Base-by-base conservation (phyloP, 2,888 invertebrate genomes). In the Cryptocheilus praepositus region DNA sequence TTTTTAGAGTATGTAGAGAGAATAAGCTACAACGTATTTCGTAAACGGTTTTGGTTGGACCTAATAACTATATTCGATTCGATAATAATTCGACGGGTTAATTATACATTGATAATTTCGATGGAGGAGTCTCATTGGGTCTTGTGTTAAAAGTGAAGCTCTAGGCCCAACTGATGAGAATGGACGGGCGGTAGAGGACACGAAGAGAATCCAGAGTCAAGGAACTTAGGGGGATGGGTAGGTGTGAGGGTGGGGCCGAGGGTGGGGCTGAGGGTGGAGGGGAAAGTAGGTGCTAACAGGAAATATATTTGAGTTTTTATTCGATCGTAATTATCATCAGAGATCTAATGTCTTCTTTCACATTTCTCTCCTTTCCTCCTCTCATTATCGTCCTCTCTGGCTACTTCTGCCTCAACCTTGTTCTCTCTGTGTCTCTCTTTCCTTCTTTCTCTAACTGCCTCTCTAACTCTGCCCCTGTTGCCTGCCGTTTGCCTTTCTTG, bases 261-360 rank as follows among this genome's bases (percentile, higher is more conserved):
- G 11, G 7, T 1, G 46, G 66, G 36, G 36, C 8, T 36, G 1
- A 25, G 11, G 36, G 36, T 36, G 36, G 56, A 52, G 49, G 49
- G 49, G 61, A 63, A 70, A 66, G 70, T 81, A 79, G 81, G 76
- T 75, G 72, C 75, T 82, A 86, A 86, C 86, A 82, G 82, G 83
- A 80, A 82, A 85, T 86, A 87, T 86, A 83, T 83, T 81, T 79
- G 81, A 84, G 79, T 82, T 83, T 79, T 81, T 80, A 84, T 84
- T 83, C 77, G 80, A 81, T 84, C 81, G 79, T 85, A 84, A 84
- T 84, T 86, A 85, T 76, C 80, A 79, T 85, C 80, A 81, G 83
- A 85, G 83, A 84, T 86, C 84, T 81, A 84, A 81, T 82, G 77
- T 79, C 73, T 77, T 36, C 36, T 49, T 49, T 36, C 36, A 36